A percentile compares a stretch with the other conserved stretches of the same genome.
Evolutionary conservation across 2,113 vertebrate species (phyloP).

Genomic region (Peromyscus polionotus): DNA sequence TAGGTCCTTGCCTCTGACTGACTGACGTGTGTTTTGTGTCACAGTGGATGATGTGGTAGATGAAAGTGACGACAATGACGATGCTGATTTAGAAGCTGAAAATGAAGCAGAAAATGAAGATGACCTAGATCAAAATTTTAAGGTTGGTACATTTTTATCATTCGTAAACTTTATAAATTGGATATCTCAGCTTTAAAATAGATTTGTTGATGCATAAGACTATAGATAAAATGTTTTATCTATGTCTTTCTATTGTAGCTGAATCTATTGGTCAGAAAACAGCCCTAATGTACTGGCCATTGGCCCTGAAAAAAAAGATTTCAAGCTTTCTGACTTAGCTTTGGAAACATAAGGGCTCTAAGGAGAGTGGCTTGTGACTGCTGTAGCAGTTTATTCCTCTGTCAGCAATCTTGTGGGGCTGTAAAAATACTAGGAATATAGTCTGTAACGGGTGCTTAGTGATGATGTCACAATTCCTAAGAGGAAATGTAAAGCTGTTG

Average conservation of each 20-base stretch:
- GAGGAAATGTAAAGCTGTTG: neutral
- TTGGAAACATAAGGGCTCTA: constrained; percentile 13
- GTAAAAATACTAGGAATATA: constrained; percentile 2
- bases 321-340: constrained; percentile 10
- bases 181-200: constrained; percentile 8
- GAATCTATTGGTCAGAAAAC: neutral
- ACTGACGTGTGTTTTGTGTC: constrained; percentile 82
- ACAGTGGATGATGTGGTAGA: constrained; percentile 98
- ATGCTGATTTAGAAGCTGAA: constrained; percentile 93
- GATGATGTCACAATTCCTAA: neutral
- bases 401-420: neutral
- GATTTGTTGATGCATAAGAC: neutral
- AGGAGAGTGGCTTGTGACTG: neutral
- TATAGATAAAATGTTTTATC: neutral
- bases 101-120: constrained; percentile 95
- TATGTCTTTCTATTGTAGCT: neutral
- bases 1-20: constrained; percentile 65
- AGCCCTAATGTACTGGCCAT: constrained; percentile 6
- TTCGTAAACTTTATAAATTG: neutral
- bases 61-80: constrained; percentile 98
- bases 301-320: neutral
- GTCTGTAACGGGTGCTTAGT: neutral
- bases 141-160: constrained; percentile 85
- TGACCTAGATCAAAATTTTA: constrained; percentile 90
- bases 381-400: neutral